Percentiles rank a stretch among this genome's conserved stretches.
Conservation (phyloP, 2,888 invertebrate species). For the Himalopsyche kuldschensis region DNA sequence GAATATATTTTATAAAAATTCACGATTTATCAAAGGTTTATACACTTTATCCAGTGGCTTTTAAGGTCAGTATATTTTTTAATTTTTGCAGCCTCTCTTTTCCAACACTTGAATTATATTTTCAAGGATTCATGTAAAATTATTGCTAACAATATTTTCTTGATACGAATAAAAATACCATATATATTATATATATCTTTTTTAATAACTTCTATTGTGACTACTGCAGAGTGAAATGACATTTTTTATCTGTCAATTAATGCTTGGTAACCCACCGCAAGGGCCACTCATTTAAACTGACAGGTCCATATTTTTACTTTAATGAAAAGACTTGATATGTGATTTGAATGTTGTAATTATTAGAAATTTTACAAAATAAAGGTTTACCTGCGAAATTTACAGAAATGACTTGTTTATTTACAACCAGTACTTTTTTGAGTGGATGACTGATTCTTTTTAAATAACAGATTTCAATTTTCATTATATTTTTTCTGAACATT, state of each 20-base stretch:
- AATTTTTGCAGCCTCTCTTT: neutral
- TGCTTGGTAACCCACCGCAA: neutral
- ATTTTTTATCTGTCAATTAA: neutral
- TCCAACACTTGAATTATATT: neutral
- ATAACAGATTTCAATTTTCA: too few species aligned
- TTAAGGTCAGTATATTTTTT: too few species aligned
- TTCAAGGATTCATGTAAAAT: neutral
- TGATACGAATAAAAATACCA: neutral
- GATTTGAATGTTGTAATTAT: constrained; percentile 40
- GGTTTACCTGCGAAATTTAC: constrained; percentile 5
- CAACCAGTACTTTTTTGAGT: neutral
- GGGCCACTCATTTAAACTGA: neutral
- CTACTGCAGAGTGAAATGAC: neutral
- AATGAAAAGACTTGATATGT: constrained; percentile 40
- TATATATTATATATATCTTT: neutral
- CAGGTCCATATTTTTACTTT: constrained; percentile 18
- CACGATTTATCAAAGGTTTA: too few species aligned
- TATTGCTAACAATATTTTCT: neutral
- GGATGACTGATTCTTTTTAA: neutral
- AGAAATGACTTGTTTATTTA: neutral
- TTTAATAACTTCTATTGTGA: neutral
- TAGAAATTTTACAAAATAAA: constrained; percentile 38
- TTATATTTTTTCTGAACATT: too few species aligned
- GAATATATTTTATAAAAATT: too few species aligned
- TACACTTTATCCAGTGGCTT: too few species aligned